Evolutionary conservation across 2,888 invertebrate species (phyloP).

Genomic region (Cheilosia grossa): DNA sequence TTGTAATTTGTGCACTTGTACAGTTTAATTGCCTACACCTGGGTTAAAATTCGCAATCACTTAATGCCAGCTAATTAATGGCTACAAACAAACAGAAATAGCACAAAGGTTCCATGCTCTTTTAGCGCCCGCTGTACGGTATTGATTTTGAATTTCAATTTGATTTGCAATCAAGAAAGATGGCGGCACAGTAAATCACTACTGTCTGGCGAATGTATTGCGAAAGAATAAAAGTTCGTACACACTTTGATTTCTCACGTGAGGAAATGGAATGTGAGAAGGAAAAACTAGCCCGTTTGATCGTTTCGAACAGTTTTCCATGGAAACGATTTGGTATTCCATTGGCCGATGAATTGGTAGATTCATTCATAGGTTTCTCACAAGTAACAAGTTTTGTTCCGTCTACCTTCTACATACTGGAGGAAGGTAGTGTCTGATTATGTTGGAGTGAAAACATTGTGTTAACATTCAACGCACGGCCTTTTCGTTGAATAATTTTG

Average conservation of each 20-base stretch:
- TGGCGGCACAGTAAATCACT: not conserved
- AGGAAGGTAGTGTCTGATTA: not conserved
- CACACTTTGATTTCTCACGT: conserved; percentile 44
- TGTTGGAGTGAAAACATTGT: conserved; percentile 26
- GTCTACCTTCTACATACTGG: not conserved
- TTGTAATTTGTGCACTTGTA: conserved; percentile 7
- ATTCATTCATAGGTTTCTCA: conserved; percentile 71
- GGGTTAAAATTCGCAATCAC: conserved; percentile 6
- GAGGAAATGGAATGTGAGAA: conserved; percentile 61
- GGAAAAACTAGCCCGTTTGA: conserved; percentile 51
- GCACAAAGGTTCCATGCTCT: conserved; percentile 5
- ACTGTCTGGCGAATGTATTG: conserved; percentile 29
- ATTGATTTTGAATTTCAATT: conserved; percentile 52
- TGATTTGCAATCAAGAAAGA: conserved; percentile 19
- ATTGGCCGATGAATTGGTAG: conserved; percentile 49
- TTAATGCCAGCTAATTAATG: conserved; percentile 29
- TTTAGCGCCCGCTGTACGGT: not conserved
- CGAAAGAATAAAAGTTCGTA: conserved; percentile 16
- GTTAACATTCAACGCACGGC: conserved; percentile 53
- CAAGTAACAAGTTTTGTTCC: not conserved
- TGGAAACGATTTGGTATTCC: conserved; percentile 64
- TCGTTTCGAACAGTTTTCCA: conserved; percentile 59
- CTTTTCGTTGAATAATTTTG: conserved; percentile 53
- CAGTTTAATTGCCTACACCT: conserved; percentile 33
- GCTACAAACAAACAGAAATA: not conserved